These are phyloP conservation scores for Perca flavescens DNA, from an alignment of 2,113 vertebrate genomes.

Conservation along the genomic window DNA sequence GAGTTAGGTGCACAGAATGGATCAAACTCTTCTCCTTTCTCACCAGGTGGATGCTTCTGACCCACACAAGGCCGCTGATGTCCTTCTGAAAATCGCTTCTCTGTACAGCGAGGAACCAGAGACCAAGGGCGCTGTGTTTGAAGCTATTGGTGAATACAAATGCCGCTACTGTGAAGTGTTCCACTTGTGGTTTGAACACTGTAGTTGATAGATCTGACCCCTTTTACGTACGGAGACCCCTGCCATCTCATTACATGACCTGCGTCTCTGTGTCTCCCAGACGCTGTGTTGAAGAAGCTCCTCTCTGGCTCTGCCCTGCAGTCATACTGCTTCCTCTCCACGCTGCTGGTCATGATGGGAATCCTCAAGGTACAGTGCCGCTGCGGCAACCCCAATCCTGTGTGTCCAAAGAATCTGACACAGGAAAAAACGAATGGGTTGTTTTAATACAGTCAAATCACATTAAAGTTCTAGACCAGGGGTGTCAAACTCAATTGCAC, in stretches of 20 bases:
- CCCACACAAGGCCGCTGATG: conserved; percentile 86
- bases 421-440: neutral
- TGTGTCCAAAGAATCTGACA: neutral
- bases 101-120: conserved; percentile 88
- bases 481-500: too few species aligned
- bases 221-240: neutral
- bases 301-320: conserved; percentile 87
- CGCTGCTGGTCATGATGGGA: conserved; percentile 91
- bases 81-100: conserved; percentile 90
- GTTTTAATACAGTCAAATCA: neutral
- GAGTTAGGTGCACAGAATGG: neutral
- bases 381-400: too few species aligned
- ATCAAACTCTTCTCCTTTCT: neutral
- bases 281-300: conserved; percentile 90
- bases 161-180: neutral
- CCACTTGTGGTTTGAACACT: neutral
- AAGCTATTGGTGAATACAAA: conserved; percentile 75
- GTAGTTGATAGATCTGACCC: neutral
- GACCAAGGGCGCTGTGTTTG: conserved; percentile 84
- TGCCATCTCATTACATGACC: neutral
- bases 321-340: conserved; percentile 88
- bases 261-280: conserved; percentile 71
- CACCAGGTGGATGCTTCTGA: conserved; percentile 89
- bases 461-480: neutral
- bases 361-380: conserved; percentile 88